Conservation (phyloP, 2,888 invertebrate species). For the Caradrina kadenii region DNA sequence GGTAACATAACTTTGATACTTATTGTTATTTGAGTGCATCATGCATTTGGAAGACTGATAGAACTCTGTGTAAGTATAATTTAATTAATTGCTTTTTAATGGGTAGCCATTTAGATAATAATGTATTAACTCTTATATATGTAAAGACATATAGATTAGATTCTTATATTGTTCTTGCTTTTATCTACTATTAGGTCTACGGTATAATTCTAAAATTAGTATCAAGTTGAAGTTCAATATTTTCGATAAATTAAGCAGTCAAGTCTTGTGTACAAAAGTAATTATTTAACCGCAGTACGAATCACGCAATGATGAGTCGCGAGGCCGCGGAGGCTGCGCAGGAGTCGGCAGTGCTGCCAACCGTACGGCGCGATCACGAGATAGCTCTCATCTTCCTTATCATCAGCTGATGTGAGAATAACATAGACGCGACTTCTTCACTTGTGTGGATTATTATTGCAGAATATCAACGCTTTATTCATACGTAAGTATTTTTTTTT, state of each 20-base stretch:
- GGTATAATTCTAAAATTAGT: not conserved
- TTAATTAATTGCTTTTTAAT: slow-evolving; percentile 16
- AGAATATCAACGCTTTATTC: slow-evolving; percentile 59
- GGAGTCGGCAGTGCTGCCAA: slow-evolving; percentile 84
- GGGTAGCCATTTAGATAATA: slow-evolving; percentile 1
- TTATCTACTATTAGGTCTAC: not conserved
- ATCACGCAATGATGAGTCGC: slow-evolving; percentile 71
- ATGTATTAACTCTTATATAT: not conserved
- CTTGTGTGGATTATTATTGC: slow-evolving; percentile 68
- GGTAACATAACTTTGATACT: not conserved
- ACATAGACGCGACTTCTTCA: slow-evolving; percentile 69
- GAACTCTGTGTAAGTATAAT: not conserved
- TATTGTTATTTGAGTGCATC: not conserved
- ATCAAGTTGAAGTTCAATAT: slow-evolving; percentile 16
- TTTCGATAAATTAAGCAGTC: slow-evolving; percentile 19
- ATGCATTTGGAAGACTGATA: not conserved
- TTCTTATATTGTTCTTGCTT: not conserved
- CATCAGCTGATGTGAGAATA: slow-evolving; percentile 85
- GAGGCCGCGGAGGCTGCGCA: slow-evolving; percentile 83
- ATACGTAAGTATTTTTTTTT: slow-evolving; percentile 67
- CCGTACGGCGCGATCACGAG: slow-evolving; percentile 85
- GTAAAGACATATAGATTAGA: not conserved
- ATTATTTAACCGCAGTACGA: slow-evolving; percentile 53
- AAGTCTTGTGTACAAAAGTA: slow-evolving; percentile 35
- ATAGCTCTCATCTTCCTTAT: slow-evolving; percentile 86